Percentiles rank a stretch among this genome's conserved stretches.
Conservation (phyloP, 2,113 vertebrate species). For the Oreocharis arfaki region DNA sequence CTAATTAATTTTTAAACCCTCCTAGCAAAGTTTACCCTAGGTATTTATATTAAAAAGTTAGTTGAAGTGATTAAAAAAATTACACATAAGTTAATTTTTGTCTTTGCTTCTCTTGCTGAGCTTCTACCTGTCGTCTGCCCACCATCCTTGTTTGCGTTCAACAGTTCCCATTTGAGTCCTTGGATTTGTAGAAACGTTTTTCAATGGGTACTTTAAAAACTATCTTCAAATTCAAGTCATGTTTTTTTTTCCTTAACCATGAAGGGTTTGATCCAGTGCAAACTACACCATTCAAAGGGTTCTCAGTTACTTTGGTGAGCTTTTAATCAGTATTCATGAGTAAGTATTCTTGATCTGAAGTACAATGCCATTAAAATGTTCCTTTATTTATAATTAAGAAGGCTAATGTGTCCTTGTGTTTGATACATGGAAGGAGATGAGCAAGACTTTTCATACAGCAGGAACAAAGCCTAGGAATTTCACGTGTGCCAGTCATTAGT, state of each 20-base stretch:
- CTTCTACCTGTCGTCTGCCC: background rate
- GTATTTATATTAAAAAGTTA: background rate
- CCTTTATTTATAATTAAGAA: background rate
- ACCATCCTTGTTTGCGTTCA: background rate
- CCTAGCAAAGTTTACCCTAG: background rate
- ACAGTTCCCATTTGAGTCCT: background rate
- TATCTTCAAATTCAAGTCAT: background rate
- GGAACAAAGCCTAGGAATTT: background rate
- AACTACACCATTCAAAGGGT: background rate
- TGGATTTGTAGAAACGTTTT: background rate
- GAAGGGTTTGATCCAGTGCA: background rate
- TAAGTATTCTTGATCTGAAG: background rate
- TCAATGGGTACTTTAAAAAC: background rate
- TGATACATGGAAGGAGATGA: background rate
- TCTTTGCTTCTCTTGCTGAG: background rate
- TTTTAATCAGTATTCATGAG: background rate
- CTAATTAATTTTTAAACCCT: background rate
- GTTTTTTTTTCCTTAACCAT: background rate
- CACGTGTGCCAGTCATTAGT: fast-evolving
- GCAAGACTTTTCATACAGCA: background rate
- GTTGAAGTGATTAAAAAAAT: background rate
- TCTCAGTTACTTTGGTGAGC: background rate
- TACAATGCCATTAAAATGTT: background rate
- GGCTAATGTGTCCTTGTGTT: background rate
- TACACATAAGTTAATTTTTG: background rate